Conservation (phyloP, 1,140 invertebrate genomes). For the Sarcophaga bullata region DNA sequence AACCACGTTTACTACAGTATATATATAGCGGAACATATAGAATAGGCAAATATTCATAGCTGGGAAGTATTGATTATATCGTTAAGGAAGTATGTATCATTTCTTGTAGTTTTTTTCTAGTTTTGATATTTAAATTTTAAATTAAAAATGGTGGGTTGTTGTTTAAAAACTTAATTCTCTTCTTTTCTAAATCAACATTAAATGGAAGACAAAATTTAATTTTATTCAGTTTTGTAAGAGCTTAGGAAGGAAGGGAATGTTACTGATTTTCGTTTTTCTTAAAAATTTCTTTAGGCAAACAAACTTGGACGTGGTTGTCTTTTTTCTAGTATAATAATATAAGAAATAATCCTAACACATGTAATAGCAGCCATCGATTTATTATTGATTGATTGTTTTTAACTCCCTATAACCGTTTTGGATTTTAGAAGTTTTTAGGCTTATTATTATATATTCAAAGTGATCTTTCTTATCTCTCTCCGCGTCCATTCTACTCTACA, state of each 20-base stretch:
- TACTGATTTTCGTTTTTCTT: too few relatives aligned
- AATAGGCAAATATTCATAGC: neutral
- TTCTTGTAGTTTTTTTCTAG: neutral
- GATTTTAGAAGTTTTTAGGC: constrained; percentile 19
- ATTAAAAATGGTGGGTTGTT: constrained; percentile 5
- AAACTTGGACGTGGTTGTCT: constrained; percentile 7
- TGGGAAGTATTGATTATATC: constrained; percentile 10
- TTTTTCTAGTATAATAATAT: neutral
- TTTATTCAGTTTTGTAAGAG: neutral
- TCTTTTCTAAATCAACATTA: constrained; percentile 1
- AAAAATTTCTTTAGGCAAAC: neutral
- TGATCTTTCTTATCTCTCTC: constrained; percentile 24
- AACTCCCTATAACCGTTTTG: neutral
- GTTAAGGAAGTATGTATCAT: neutral
- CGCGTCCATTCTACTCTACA: neutral
- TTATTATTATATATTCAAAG: neutral
- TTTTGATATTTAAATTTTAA: neutral
- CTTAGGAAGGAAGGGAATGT: neutral
- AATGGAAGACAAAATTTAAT: constrained; percentile 18
- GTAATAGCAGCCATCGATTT: neutral
- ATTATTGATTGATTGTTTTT: neutral
- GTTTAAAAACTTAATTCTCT: neutral
- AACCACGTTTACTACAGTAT: neutral
- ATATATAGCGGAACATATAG: too few relatives aligned
- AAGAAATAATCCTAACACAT: neutral